Conservation (phyloP, 1,140 invertebrate species). For the Araneus ventricosus region DNA sequence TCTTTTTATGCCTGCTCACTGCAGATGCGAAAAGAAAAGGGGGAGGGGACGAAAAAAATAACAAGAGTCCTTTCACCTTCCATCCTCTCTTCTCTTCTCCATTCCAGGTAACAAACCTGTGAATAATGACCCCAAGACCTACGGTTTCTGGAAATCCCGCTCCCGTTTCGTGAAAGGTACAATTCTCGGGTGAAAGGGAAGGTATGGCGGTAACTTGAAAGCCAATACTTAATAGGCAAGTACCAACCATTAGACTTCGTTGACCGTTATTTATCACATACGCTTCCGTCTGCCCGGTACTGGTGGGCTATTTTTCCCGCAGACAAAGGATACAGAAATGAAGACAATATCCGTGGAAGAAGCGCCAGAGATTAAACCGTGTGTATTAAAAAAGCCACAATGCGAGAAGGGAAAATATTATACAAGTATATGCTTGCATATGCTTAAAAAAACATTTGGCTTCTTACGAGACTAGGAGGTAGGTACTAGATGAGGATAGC, state of each 20-base stretch:
- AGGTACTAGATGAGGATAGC: too few species aligned
- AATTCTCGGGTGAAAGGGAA: conserved; percentile 39
- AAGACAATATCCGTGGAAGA: too few species aligned
- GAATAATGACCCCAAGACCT: conserved; percentile 63
- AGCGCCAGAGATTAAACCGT: too few species aligned
- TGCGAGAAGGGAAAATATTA: too few species aligned
- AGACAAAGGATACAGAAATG: neutral
- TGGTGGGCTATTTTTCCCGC: neutral
- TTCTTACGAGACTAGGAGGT: too few species aligned
- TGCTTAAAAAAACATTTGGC: too few species aligned
- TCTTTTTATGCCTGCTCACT: neutral
- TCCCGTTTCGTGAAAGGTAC: conserved; percentile 51
- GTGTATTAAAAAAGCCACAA: too few species aligned
- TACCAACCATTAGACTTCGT: conserved; percentile 33
- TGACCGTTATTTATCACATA: conserved; percentile 50
- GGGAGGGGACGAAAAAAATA: conserved; percentile 1
- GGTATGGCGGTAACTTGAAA: conserved; percentile 63
- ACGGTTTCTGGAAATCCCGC: conserved; percentile 34
- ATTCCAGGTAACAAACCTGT: conserved; percentile 49
- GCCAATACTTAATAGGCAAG: conserved; percentile 60
- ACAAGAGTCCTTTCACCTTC: conserved; percentile 35
- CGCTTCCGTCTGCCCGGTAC: neutral
- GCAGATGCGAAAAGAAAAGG: neutral
- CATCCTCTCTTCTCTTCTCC: conserved; percentile 6
- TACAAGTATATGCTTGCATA: too few species aligned